These are phyloP conservation scores for Fringilla coelebs DNA, from an alignment of 2,797 vertebrate species.

Conservation along the genomic window DNA sequence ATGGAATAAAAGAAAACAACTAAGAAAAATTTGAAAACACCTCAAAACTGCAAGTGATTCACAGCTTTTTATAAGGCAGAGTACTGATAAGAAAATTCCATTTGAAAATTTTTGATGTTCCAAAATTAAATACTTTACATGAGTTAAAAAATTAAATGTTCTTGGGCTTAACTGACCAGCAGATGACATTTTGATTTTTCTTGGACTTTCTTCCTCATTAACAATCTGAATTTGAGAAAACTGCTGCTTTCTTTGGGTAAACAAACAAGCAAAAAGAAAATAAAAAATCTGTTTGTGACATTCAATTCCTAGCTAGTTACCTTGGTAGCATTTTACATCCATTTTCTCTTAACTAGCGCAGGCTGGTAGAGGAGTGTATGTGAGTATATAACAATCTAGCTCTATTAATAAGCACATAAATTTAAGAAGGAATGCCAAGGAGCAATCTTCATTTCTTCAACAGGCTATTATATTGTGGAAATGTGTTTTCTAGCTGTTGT, in stretches of 20 bases:
- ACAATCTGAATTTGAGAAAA: not conserved
- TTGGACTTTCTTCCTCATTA: not conserved
- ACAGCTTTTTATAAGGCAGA: not conserved
- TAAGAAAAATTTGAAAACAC: not conserved
- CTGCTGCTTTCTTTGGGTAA: not conserved
- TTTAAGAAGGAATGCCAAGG: not conserved
- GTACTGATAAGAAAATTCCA: not conserved
- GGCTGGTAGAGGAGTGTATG: not conserved
- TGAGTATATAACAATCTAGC: not conserved
- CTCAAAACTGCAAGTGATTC: not conserved
- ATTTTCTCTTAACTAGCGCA: not conserved
- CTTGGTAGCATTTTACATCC: not conserved
- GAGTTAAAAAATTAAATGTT: not conserved
- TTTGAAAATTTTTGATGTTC: not conserved
- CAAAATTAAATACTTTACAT: not conserved
- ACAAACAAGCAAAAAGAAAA: not conserved
- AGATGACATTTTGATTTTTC: not conserved
- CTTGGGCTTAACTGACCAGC: not conserved
- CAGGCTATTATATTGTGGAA: conserved; percentile 22
- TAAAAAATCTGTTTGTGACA: not conserved
- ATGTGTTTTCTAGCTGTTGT: conserved; percentile 42
- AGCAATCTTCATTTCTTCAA: not conserved
- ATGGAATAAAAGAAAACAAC: not conserved
- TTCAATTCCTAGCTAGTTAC: not conserved
- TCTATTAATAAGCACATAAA: conserved; percentile 16